Evolutionary conservation across 2,113 vertebrate species (phyloP).

Genomic region (Cavia aperea): DNA sequence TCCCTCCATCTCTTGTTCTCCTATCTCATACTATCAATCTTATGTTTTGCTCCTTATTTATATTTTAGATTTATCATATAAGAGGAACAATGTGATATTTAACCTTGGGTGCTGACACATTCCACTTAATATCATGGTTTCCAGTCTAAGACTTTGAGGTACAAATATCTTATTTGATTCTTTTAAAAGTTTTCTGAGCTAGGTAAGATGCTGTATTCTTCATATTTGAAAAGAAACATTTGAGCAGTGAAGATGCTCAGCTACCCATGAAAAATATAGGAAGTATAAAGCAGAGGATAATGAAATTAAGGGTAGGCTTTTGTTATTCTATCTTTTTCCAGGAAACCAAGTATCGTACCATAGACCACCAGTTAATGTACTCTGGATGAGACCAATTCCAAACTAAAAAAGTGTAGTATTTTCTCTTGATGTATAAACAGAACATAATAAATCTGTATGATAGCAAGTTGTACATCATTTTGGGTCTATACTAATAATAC

Average conservation of each 20-base stretch:
- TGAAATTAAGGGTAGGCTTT: not conserved
- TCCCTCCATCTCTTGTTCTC: not conserved
- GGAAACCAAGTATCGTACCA: not conserved
- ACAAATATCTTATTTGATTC: not conserved
- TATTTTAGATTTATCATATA: not conserved
- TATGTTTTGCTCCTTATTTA: not conserved
- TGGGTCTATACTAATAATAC: not conserved
- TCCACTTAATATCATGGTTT: too few species aligned
- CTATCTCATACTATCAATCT: not conserved
- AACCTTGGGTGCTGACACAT: not conserved
- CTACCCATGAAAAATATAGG: not conserved
- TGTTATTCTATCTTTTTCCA: not conserved
- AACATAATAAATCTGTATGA: not conserved
- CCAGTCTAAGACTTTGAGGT: not conserved
- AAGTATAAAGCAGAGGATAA: not conserved
- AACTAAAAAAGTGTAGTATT: not conserved
- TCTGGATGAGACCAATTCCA: not conserved
- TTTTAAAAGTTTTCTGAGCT: slow-evolving; percentile 10
- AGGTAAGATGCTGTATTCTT: not conserved
- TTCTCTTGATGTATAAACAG: not conserved
- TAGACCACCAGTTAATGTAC: not conserved
- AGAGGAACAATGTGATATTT: not conserved
- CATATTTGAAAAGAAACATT: slow-evolving; percentile 6
- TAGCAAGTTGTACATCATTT: slow-evolving; percentile 8
- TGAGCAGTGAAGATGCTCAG: not conserved